Base-by-base conservation (phyloP, 1,140 invertebrate species). In the Lineus longissimus region DNA sequence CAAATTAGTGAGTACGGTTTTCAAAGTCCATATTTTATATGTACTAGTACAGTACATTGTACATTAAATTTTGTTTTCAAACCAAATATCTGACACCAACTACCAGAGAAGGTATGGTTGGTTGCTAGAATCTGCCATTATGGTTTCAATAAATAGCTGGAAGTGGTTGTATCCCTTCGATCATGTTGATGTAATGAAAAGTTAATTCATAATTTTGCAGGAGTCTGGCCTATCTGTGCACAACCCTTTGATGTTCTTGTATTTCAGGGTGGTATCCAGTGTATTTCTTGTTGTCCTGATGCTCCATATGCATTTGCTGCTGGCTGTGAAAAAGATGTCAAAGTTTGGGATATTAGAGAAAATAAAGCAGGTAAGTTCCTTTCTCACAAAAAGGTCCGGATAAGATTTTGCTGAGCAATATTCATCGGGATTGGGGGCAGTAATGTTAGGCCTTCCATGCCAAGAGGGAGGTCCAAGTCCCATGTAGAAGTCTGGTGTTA, bases 321-420 rank as follows among this genome's bases (percentile, higher is more conserved):
- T 63, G 93, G 93, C 45, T 93, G 93, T 0, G 91, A 93, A 25
- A 86, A 90, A 66, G 88, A 88, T 81, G 88, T 93, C 62, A 87
- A 88, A 70, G 84, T 95, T 2, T 87, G 88, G 73, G 87, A 95
- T 81, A 82, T 93, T 7, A 31, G 83, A 83, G 85, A 86, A 70
- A 87, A 86, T 76, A 83, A 87, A 62, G 81, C 86, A 72, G 88
- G 90, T 90, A 80, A 74, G 72, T 59, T 59, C n/a, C n/a, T n/a
- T 56, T 54, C 51, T 56, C 61, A 31, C 19, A 43, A 63, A 63
- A 13, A n/a, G 11, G 11, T 13, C 40, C n/a, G 40, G 11, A 13
- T 43, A 13, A 9, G 25, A 51, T 22, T 4, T 27, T 22, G 15
- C 31, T 33, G 15, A 58, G 22, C 33, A 22, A 41, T 33, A 17